Base-by-base conservation (phyloP, 2,888 invertebrate genomes). In the Philaethria dido region DNA sequence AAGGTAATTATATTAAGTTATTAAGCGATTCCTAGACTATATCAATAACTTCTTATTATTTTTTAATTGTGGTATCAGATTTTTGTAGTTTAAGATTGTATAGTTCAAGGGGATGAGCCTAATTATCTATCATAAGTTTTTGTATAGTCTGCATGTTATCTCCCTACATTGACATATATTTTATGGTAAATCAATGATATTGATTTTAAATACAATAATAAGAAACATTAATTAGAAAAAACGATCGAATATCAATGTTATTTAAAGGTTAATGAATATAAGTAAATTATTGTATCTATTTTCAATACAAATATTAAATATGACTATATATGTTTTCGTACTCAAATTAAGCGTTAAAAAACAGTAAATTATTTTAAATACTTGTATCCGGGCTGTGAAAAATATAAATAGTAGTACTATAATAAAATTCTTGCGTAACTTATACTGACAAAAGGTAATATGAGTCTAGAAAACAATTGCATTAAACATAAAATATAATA, bases 1-100 rank as follows among this genome's bases (percentile, higher is more conserved):
- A 93, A 94, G 83, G 93, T 93, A 79, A 88, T 9, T 55, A 39
- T 22, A 22, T 9, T 39, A 36, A 18, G 3, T n/a, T 55, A 5
- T 18, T 3, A 20, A 47, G 5, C 18, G 78, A 50, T 52, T 55
- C 0, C 6, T 57, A 36, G n/a, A 2, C n/a, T 16, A 44, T 11
- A 11, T 20, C 18, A 20, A 33, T 55, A 36, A 6, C 13, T 29
- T 18, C 2, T 18, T 36, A 22, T 22, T 50, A 8, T 48, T 9
- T 48, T 22, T 48, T 14, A 14, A 6, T 48, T 48, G 22, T 6
- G 20, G 14, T 25, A n/a, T 50, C 9, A n/a, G 11, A 50, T n/a
- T n/a, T 14, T 50, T 50, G 2, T 8, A 29, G 50, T 29, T 29
- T 11, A 29, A 11, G 9, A 16, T 2, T 48, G 11, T 29, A 50